phyloP scores from a whole-genome alignment of 2,797 vertebrate species.

The Anas capensis region DNA sequence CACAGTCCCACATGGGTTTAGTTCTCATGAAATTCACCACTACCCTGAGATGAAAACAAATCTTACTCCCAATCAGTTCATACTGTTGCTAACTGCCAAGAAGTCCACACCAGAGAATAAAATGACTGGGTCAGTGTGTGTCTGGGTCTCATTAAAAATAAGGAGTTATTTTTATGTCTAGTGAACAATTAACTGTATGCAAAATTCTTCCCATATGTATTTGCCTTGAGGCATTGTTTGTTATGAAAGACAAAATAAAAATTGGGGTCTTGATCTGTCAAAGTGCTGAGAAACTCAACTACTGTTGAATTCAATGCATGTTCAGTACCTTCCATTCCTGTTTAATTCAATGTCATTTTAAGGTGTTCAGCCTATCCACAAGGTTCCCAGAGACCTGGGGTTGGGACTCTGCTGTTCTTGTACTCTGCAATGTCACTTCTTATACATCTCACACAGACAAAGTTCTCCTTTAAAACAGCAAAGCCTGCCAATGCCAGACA shows the following conservation, averaged over 20 bases:
- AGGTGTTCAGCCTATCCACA: background rate
- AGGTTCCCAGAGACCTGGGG: background rate
- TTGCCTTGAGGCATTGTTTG: constrained; percentile 51
- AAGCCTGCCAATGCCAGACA: background rate
- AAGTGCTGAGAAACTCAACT: constrained; percentile 32
- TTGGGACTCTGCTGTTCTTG: background rate
- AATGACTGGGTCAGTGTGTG: background rate
- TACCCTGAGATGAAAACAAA: background rate
- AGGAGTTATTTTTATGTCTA: constrained; percentile 23
- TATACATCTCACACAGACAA: background rate
- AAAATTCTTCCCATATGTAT: background rate
- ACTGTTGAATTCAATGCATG: background rate
- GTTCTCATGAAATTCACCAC: background rate
- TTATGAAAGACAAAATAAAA: constrained; percentile 50
- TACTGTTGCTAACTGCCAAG: background rate
- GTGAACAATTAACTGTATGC: constrained; percentile 56
- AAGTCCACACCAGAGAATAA: background rate
- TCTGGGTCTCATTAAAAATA: constrained; percentile 31
- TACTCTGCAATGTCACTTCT: background rate
- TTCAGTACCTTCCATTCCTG: constrained; percentile 17
- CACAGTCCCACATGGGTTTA: accelerated
- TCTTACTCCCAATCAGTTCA: background rate
- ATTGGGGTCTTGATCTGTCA: constrained; percentile 47
- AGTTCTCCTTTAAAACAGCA: background rate
- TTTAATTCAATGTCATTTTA: constrained; percentile 45